Base-by-base conservation (phyloP, 2,888 invertebrate genomes). In the Eledona agricola region DNA sequence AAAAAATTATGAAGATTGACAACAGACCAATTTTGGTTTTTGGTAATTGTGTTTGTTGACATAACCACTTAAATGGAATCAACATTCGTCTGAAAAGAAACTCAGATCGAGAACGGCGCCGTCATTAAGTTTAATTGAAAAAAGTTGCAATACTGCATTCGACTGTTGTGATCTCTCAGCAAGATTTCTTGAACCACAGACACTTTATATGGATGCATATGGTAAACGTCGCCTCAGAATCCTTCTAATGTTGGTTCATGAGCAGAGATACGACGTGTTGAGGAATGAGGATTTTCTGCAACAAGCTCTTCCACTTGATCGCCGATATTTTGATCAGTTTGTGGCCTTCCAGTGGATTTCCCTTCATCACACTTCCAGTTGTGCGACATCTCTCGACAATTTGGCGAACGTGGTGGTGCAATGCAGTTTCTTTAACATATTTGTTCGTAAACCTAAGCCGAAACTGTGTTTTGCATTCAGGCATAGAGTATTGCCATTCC, bases 61-160 rank as follows among this genome's bases (percentile, higher is more conserved):
- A 29, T 58, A 55, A 0, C 59, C 58, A 10, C 11, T 19, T 15
- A 55, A 20, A 49, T 59, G 52, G 28, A 59, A 56, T 56, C 59
- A 61, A 10, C 56, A 53, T 49, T 59, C 54, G 19, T 56, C 58
- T 4, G 43, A 50, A 26, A 57, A 57, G 17, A 60, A 51, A 17
- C 31, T 57, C 22, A 57, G 3, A 56, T 53, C 47, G 3, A 55
- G 25, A 10, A 35, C 11, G 22, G 28, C 13, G 19, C 43, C 28
- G 17, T 49, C 25, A 26, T 16, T 9, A 25, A 26, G 16, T 25
- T 20, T 22, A 23, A 10, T 1, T 22, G 4, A 10, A 37, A 37
- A 5, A 15, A 37, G 2, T 22, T 15, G 22, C 22, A 37, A 22
- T 22, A 37, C 1, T 11, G 3, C 3, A 37, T 6, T 1, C 37